These are phyloP conservation scores for Nematostella vectensis DNA, from an alignment of 92 coral and sea anemone genomes.

Conservation along the genomic window DNA sequence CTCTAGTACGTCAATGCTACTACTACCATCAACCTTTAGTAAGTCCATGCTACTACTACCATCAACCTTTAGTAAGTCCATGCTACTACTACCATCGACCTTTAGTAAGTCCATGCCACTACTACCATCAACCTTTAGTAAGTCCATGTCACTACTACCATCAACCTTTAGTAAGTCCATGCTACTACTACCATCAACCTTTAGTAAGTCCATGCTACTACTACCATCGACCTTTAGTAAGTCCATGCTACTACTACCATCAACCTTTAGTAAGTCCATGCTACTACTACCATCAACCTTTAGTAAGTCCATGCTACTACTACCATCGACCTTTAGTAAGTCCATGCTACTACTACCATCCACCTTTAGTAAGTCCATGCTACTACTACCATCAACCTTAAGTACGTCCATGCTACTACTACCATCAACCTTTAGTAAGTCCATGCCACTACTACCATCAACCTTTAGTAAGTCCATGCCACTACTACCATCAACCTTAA, in stretches of 20 bases:
- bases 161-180: not conserved
- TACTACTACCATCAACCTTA: constrained; percentile 2
- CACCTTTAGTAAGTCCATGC: constrained; percentile 28
- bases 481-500: too few relatives aligned
- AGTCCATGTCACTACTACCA: not conserved
- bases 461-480: too few relatives aligned
- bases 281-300: constrained; percentile 49
- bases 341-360: constrained; percentile 74
- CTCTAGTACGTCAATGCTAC: constrained; percentile 73
- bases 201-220: too few relatives aligned
- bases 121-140: constrained; percentile 7
- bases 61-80: constrained; percentile 41
- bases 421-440: not conserved
- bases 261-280: too few relatives aligned
- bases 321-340: constrained; percentile 44
- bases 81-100: constrained; percentile 74
- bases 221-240: too few relatives aligned
- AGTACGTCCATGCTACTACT: not conserved
- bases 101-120: constrained; percentile 13
- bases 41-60: constrained; percentile 40
- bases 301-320: constrained; percentile 34
- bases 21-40: constrained; percentile 39
- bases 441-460: too few relatives aligned
- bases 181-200: too few relatives aligned
- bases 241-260: too few relatives aligned